phyloP scores from a whole-genome alignment of 2,113 vertebrate species.

The Probosciger aterrimus region DNA sequence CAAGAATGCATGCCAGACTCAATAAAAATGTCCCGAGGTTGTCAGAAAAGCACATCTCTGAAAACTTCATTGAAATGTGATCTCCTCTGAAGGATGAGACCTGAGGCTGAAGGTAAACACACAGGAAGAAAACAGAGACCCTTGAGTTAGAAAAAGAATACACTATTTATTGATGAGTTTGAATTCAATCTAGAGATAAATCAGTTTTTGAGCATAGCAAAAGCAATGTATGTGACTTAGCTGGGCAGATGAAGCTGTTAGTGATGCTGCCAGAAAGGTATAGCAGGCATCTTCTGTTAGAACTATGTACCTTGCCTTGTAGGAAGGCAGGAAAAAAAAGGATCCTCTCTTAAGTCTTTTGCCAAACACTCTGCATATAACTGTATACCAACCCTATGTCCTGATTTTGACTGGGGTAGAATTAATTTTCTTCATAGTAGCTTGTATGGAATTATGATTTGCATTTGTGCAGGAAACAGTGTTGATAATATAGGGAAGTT shows the following conservation, averaged over 20 bases:
- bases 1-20: not conserved
- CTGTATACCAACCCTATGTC: not conserved
- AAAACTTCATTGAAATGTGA: not conserved
- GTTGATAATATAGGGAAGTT: not conserved
- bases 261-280: not conserved
- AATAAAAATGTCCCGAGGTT: not conserved
- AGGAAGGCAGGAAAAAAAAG: not conserved
- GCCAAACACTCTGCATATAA: not conserved
- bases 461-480: not conserved
- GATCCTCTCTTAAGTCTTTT: not conserved
- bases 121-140: not conserved
- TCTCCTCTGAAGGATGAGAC: not conserved
- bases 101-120: not conserved
- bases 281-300: not conserved
- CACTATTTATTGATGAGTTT: not conserved
- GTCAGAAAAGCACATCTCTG: not conserved
- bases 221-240: not conserved
- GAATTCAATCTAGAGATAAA: not conserved
- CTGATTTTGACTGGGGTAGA: not conserved
- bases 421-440: not conserved
- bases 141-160: not conserved
- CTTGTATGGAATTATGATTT: not conserved
- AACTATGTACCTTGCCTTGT: not conserved
- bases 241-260: not conserved
- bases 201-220: not conserved